Evolutionary conservation across 2,797 vertebrate genomes (phyloP), one percentile per base, ranked within the genome.

Genomic region (Holocentrus rufus): DNA sequence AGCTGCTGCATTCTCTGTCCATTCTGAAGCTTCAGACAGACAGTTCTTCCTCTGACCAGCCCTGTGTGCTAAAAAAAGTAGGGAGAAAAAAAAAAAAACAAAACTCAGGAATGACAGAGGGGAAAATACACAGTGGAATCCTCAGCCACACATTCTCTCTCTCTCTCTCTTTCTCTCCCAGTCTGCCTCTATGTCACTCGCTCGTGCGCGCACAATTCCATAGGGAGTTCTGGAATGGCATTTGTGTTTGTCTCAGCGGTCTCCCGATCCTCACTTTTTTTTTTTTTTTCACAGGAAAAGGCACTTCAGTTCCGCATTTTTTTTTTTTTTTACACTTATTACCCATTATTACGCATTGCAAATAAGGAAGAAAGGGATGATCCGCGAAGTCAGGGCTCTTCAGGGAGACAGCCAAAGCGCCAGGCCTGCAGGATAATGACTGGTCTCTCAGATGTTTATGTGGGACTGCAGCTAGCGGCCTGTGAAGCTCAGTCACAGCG

Each of bases 1-100:
- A 70, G 60, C 74, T 70, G 70, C 67, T 54, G 52, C 72, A 77
- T 81, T 86, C 61, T 77, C 59, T 83, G 15, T 69, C 78, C 68
- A 36, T 47, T 81, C 55, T 36, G 59, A 77, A 50, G 46, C 1
- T 69, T 67, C 20, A 63, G 56, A 89, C 83, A 69, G 77, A 78
- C 76, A 67, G 77, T 58, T 81, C 80, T 53, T n/a, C 56, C 77
- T 76, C 78, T 36, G 79, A 85, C 72, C 76, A 58, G 52, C 61
- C 53, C 66, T 27, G 61, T 47, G 69, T 49, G 77, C 89, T 92
- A 92, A 85, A 88, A 87, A 90, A 89, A 91, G 90, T 47, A 85
- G 69, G 61, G 55, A 25, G 25, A 9, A 39, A 65, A 8, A 58
- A 76, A 65, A 76, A 75, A 77, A 58, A 76, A 65, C 74, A 75